A percentile compares a stretch with the other conserved stretches of the same genome.
Evolutionary conservation across 2,113 vertebrate genomes (phyloP).

Genomic region (Catharus fuscescens): DNA sequence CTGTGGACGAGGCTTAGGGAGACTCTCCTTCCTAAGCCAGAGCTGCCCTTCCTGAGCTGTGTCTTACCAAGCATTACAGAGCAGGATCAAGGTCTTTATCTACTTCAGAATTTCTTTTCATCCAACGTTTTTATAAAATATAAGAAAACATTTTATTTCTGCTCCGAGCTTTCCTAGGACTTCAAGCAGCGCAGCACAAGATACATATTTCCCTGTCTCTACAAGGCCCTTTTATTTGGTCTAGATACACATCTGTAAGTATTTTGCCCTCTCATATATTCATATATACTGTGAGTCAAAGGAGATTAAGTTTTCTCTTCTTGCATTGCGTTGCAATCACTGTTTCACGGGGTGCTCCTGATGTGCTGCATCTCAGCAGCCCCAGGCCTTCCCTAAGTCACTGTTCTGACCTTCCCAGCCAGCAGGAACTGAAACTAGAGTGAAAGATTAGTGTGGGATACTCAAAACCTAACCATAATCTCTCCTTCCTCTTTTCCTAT

Average conservation of each 20-base stretch:
- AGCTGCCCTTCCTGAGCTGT: background rate
- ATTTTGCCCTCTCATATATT: conserved; percentile 29
- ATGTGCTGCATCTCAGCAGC: background rate
- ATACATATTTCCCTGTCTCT: background rate
- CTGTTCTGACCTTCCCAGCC: background rate
- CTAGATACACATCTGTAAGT: conserved; percentile 50
- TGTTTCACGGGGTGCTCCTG: background rate
- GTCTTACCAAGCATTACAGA: conserved; percentile 23
- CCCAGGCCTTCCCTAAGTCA: background rate
- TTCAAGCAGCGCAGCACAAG: background rate
- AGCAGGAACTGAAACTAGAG: background rate
- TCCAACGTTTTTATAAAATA: background rate
- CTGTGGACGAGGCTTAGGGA: background rate
- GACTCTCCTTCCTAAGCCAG: conserved; percentile 12
- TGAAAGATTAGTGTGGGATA: background rate
- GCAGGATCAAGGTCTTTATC: conserved; percentile 49
- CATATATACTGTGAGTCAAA: conserved; percentile 9
- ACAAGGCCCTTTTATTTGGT: conserved; percentile 11
- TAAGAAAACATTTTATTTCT: conserved; percentile 24
- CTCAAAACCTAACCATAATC: background rate
- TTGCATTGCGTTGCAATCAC: background rate
- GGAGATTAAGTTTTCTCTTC: conserved; percentile 46
- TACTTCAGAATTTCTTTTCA: conserved; percentile 4
- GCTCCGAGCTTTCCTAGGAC: background rate
- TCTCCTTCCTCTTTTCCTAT: background rate